Conservation (phyloP, 2,888 invertebrate genomes). For the Nebria salina region DNA sequence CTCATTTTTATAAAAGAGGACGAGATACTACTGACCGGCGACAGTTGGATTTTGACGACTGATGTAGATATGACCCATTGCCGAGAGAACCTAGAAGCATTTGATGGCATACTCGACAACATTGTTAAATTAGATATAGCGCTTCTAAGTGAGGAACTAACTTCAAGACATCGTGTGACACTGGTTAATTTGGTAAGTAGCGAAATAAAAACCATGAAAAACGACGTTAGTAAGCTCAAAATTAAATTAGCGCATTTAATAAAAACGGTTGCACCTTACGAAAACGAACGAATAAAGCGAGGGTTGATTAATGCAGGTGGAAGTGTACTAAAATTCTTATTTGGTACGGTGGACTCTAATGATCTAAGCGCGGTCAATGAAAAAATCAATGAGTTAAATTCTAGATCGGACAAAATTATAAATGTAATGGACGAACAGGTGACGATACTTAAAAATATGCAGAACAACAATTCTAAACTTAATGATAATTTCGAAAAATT, state of each 20-base stretch:
- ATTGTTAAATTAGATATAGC: neutral
- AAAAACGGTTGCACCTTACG: slow-evolving; percentile 31
- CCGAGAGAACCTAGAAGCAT: neutral
- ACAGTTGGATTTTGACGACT: slow-evolving; percentile 29
- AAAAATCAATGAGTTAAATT: slow-evolving; percentile 25
- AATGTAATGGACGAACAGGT: slow-evolving; percentile 33
- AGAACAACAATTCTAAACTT: neutral
- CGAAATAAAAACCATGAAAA: slow-evolving; percentile 15
- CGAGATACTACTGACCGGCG: slow-evolving; percentile 29
- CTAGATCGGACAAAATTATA: neutral
- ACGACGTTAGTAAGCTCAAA: slow-evolving; percentile 25
- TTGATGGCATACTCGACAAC: slow-evolving; percentile 13
- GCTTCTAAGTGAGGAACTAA: neutral
- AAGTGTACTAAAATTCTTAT: slow-evolving; percentile 30
- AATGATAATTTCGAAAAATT: slow-evolving; percentile 20
- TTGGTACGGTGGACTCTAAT: slow-evolving; percentile 30
- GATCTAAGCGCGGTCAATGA: slow-evolving; percentile 26
- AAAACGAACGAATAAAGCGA: slow-evolving; percentile 13
- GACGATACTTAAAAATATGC: slow-evolving; percentile 18
- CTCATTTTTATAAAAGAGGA: slow-evolving; percentile 29
- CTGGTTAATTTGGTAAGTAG: slow-evolving; percentile 32
- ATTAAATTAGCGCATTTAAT: slow-evolving; percentile 20
- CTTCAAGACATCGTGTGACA: neutral
- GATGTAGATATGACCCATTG: slow-evolving; percentile 15
- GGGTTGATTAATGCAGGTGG: slow-evolving; percentile 31